Evolutionary conservation across 2,797 vertebrate genomes (phyloP).

Genomic region (Pseudopleuronectes americanus): DNA sequence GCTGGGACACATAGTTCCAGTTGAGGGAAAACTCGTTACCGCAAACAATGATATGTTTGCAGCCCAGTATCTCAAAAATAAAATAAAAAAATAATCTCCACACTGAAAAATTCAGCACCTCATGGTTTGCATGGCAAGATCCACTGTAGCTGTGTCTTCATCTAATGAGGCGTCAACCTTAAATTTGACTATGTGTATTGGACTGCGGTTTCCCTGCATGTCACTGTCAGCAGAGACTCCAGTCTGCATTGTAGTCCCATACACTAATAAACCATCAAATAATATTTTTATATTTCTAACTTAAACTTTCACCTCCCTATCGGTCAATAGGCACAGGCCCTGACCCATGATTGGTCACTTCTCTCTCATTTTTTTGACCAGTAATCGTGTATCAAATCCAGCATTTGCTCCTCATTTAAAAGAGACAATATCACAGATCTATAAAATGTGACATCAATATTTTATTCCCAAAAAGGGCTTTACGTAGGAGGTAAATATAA

Average conservation of each 20-base stretch:
- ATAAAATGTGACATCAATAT: too few relatives aligned
- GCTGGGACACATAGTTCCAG: not conserved
- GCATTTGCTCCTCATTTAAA: too few relatives aligned
- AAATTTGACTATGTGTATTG: not conserved
- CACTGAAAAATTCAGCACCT: not conserved
- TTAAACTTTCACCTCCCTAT: too few relatives aligned
- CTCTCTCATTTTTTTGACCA: too few relatives aligned
- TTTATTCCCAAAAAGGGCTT: too few relatives aligned
- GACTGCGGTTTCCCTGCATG: not conserved
- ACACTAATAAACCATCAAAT: too few relatives aligned
- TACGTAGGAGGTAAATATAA: too few relatives aligned
- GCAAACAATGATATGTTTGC: not conserved
- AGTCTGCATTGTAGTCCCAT: not conserved
- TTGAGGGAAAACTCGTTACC: not conserved
- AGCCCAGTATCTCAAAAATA: not conserved
- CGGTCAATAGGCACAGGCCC: too few relatives aligned
- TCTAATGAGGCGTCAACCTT: not conserved
- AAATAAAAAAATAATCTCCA: not conserved
- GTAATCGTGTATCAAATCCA: too few relatives aligned
- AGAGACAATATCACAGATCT: too few relatives aligned
- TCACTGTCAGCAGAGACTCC: not conserved
- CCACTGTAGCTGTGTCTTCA: not conserved
- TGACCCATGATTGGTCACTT: too few relatives aligned
- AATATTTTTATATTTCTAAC: too few relatives aligned
- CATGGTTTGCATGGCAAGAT: not conserved